Conservation (phyloP, 2,797 vertebrate genomes). For the Jordanella pulchra region DNA sequence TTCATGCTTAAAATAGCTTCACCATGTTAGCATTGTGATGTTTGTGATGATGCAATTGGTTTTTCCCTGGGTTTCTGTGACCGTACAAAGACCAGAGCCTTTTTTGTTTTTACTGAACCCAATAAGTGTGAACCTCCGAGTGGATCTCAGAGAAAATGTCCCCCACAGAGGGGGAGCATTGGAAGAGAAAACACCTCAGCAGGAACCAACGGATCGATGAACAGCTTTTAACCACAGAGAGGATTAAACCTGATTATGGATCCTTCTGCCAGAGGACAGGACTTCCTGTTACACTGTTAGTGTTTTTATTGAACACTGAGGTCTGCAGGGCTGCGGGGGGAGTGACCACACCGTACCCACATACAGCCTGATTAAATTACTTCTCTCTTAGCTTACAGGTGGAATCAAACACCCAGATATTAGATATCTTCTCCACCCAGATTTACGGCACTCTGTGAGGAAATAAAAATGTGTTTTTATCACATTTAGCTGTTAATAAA, state of each 20-base stretch:
- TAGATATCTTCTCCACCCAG: background rate
- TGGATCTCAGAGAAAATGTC: background rate
- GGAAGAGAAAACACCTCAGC: conserved; percentile 13
- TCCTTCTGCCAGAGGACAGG: conserved; percentile 15
- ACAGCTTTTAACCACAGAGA: conserved; percentile 24
- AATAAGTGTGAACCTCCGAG: background rate
- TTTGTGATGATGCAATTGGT: too few relatives aligned
- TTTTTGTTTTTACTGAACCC: background rate
- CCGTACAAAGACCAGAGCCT: too few relatives aligned
- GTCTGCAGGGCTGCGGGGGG: conserved; percentile 9
- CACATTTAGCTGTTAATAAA: too few relatives aligned
- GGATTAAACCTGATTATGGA: conserved; percentile 24
- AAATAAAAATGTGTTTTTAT: background rate
- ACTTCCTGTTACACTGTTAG: conserved; percentile 15
- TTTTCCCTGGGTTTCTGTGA: too few relatives aligned
- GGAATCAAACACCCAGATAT: background rate
- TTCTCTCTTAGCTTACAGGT: background rate
- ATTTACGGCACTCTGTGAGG: background rate
- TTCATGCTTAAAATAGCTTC: too few relatives aligned
- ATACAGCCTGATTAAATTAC: background rate
- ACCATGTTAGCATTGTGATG: too few relatives aligned
- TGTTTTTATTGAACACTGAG: conserved; percentile 4
- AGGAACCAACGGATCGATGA: conserved; percentile 12
- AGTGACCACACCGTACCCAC: background rate
- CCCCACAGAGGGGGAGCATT: background rate